Percentiles rank a stretch among this genome's conserved stretches.
Evolutionary conservation across 2,113 vertebrate genomes (phyloP).

Genomic region (Agelaius tricolor): DNA sequence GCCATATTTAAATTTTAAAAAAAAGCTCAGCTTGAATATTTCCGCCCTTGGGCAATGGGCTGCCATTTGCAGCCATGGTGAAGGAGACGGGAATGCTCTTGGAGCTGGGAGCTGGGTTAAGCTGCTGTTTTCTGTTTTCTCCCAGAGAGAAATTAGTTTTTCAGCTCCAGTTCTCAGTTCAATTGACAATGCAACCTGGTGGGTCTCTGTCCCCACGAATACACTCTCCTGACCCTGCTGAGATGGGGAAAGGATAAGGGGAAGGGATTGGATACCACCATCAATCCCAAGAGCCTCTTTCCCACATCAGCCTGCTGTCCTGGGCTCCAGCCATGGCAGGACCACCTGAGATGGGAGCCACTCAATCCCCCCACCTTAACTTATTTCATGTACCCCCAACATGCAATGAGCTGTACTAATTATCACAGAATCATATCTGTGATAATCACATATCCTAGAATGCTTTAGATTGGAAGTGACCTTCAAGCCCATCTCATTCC

Average conservation of each 20-base stretch:
- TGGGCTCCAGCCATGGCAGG: neutral
- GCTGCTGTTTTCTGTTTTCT: neutral
- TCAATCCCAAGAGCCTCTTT: neutral
- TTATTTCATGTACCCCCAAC: neutral
- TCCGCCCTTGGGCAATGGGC: neutral
- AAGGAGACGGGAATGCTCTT: neutral
- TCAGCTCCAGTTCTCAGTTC: neutral
- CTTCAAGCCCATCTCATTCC: neutral
- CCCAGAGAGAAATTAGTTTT: neutral
- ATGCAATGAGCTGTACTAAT: neutral
- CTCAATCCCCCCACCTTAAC: neutral
- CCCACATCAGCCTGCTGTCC: neutral
- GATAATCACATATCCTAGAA: neutral
- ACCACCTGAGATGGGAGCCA: neutral
- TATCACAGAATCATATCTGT: neutral
- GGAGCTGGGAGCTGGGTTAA: neutral
- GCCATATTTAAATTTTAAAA: neutral
- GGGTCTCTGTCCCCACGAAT: neutral
- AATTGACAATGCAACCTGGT: accelerated
- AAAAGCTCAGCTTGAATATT: neutral
- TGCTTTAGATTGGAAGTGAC: neutral
- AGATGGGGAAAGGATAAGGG: neutral
- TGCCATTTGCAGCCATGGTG: neutral
- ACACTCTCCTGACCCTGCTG: neutral
- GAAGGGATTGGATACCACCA: neutral